phyloP scores from a whole-genome alignment of 2,113 vertebrate species.

The Xerus inauris region DNA sequence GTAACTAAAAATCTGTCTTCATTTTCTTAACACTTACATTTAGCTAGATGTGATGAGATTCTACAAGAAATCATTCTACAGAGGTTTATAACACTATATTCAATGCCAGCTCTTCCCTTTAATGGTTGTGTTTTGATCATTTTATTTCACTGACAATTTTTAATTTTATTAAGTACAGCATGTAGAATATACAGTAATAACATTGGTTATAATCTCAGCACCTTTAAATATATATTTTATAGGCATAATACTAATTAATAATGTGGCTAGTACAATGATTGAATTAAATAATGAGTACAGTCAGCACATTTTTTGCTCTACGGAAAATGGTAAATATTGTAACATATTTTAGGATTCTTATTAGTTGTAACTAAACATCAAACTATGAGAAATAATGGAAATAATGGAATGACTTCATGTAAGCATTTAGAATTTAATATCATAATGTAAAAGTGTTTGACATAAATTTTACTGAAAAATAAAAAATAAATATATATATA shows the following conservation, averaged over 20 bases:
- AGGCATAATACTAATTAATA: neutral
- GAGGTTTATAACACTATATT: neutral
- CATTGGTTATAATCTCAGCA: neutral
- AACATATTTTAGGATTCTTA: neutral
- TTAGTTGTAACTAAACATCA: neutral
- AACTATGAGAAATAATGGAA: neutral
- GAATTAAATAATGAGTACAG: neutral
- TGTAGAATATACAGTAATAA: neutral
- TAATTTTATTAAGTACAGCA: neutral
- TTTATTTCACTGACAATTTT: neutral
- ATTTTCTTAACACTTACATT: neutral
- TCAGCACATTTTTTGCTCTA: neutral
- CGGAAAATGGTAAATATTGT: neutral
- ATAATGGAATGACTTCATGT: neutral
- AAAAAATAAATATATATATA: neutral
- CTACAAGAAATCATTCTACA: neutral
- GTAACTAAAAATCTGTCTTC: neutral
- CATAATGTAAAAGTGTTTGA: neutral
- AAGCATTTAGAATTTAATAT: neutral
- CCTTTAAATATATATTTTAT: neutral
- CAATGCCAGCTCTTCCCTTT: neutral
- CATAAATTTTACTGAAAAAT: neutral
- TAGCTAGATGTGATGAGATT: neutral
- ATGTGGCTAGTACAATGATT: neutral
- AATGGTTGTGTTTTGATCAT: neutral